A percentile compares a stretch with the other conserved stretches of the same genome.
Evolutionary conservation across 2,797 vertebrate genomes (phyloP).

Genomic region (Buphagus erythrorhynchus): DNA sequence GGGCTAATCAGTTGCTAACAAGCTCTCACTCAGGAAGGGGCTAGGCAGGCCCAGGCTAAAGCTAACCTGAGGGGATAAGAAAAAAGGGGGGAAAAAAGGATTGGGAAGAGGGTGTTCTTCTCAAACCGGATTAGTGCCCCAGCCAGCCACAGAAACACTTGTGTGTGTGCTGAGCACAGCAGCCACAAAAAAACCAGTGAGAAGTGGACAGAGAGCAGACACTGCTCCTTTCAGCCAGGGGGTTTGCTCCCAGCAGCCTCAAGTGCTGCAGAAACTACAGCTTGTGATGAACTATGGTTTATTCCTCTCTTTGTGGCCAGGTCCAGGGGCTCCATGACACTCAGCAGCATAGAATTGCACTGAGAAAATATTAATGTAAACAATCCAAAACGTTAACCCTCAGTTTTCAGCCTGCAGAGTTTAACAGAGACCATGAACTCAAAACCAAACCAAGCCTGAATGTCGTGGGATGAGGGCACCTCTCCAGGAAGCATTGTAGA

Average conservation of each 20-base stretch:
- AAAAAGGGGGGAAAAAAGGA: rapidly evolving
- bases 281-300: background rate
- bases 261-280: background rate
- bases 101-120: background rate
- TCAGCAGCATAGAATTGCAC: background rate
- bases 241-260: background rate
- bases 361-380: background rate
- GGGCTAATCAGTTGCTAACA: background rate
- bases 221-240: background rate
- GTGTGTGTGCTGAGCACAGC: background rate
- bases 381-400: background rate
- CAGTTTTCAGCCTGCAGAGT: background rate
- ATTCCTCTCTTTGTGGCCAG: background rate
- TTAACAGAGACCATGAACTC: rapidly evolving
- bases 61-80: background rate
- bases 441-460: background rate
- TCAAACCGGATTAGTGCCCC: background rate
- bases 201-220: background rate
- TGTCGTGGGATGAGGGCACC: background rate
- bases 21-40: slow-evolving; percentile 14
- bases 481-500: background rate
- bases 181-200: background rate
- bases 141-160: background rate
- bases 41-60: background rate
- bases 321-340: background rate